Evolutionary conservation across 2,113 vertebrate species (phyloP).

Genomic region (Loxodonta africana): DNA sequence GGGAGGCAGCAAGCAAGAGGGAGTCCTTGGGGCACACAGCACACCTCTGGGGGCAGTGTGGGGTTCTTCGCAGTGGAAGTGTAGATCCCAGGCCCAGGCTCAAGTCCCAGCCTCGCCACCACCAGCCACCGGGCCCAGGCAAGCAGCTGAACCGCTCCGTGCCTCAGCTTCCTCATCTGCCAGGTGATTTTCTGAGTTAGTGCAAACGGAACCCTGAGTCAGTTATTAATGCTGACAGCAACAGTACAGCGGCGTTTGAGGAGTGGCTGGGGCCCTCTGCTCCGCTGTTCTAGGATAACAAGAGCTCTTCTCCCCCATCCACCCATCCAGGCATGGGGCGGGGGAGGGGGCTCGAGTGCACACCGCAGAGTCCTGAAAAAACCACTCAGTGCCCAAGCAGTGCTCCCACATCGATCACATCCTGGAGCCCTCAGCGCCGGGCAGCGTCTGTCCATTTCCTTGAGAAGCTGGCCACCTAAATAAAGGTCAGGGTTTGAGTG

Average conservation of each 20-base stretch:
- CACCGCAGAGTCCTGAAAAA: neutral
- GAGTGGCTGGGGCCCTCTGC: neutral
- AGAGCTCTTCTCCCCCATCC: neutral
- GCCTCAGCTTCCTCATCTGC: neutral
- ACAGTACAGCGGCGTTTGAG: fast-evolving
- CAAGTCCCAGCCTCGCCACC: neutral
- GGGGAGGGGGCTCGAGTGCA: too few relatives aligned
- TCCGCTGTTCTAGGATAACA: neutral
- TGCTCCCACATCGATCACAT: neutral
- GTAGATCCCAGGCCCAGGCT: neutral
- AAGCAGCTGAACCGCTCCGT: neutral
- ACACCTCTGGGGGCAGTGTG: neutral
- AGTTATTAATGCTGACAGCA: neutral
- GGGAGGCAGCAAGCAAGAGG: too few relatives aligned
- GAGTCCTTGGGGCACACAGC: neutral
- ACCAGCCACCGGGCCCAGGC: neutral
- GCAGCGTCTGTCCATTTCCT: neutral
- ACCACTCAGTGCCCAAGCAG: neutral
- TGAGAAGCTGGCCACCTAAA: neutral
- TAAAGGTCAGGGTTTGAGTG: neutral
- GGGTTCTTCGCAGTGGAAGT: neutral
- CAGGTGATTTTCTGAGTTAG: neutral
- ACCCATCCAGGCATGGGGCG: fast-evolving
- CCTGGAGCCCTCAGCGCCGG: neutral
- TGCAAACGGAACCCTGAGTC: too few relatives aligned